Percentiles rank a stretch among this genome's conserved stretches.
Conservation (phyloP, 2,797 vertebrate genomes). For the Muraenolepis orangiensis region DNA sequence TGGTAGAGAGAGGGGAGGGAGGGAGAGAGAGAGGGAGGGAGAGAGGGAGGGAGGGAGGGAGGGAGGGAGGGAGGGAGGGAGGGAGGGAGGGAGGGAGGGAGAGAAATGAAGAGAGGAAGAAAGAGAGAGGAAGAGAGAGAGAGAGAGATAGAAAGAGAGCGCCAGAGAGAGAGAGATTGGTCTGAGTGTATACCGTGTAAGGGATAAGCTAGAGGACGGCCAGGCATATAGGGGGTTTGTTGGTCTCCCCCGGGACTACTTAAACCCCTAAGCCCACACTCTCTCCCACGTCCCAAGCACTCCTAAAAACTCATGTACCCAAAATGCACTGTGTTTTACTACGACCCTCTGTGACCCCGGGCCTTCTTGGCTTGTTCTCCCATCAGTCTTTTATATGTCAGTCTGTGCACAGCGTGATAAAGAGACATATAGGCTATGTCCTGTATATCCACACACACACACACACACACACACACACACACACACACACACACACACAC, state of each 20-base stretch:
- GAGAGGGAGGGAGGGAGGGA: constrained; percentile 24
- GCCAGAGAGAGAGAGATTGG: no score
- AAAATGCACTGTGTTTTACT: constrained; percentile 45
- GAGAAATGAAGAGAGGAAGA: constrained; percentile 20
- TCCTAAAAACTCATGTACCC: constrained; percentile 61
- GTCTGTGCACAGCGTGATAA: background rate
- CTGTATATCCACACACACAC: background rate
- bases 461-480: constrained; percentile 4
- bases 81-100: constrained; percentile 4
- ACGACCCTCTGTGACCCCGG: background rate
- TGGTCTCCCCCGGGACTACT: constrained; percentile 69
- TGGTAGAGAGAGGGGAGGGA: constrained; percentile 44
- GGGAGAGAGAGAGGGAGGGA: constrained; percentile 25
- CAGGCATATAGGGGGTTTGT: constrained; percentile 38
- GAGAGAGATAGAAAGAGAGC: no score
- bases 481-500: constrained; percentile 5
- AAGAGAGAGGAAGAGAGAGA: background rate
- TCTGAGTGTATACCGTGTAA: no score
- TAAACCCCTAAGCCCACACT: constrained; percentile 62
- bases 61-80: constrained; percentile 19
- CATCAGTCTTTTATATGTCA: background rate
- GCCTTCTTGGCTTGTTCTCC: constrained; percentile 29
- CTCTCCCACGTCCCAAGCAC: constrained; percentile 59
- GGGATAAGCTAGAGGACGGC: background rate
- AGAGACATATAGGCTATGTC: background rate